A percentile compares a stretch with the other conserved stretches of the same genome.
phyloP scores from a whole-genome alignment of 1,140 invertebrate species.

The Lamellibrachia luymesi region DNA sequence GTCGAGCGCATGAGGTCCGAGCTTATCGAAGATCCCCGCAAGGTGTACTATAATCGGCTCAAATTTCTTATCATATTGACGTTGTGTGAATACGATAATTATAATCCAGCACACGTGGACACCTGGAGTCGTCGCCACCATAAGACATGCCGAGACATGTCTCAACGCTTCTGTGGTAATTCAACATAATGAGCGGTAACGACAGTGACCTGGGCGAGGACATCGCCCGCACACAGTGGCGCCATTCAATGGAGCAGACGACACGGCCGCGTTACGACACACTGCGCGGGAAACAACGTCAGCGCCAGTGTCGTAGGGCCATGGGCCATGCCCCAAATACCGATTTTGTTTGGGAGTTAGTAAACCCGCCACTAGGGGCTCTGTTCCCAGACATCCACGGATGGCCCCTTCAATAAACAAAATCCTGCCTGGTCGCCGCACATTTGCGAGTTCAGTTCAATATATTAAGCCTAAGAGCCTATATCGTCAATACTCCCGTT shows the following conservation, averaged over 20 bases:
- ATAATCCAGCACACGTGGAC: neutral
- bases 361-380: too few relatives aligned
- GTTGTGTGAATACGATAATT: neutral
- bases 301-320: too few relatives aligned
- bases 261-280: neutral
- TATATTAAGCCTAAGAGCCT: too few relatives aligned
- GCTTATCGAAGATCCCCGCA: neutral
- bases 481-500: too few relatives aligned
- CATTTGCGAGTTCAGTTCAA: too few relatives aligned
- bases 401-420: too few relatives aligned
- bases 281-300: too few relatives aligned
- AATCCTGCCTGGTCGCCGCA: too few relatives aligned
- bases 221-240: neutral
- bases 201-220: neutral
- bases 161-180: neutral
- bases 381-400: too few relatives aligned
- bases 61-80: neutral
- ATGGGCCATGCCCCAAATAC: too few relatives aligned
- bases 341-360: too few relatives aligned
- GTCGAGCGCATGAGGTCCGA: neutral
- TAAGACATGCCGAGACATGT: neutral
- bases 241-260: neutral
- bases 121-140: neutral
- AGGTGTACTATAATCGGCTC: neutral
- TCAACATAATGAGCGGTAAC: neutral